phyloP scores from a whole-genome alignment of 2,888 invertebrate genomes.

The Drosophila meridiana region DNA sequence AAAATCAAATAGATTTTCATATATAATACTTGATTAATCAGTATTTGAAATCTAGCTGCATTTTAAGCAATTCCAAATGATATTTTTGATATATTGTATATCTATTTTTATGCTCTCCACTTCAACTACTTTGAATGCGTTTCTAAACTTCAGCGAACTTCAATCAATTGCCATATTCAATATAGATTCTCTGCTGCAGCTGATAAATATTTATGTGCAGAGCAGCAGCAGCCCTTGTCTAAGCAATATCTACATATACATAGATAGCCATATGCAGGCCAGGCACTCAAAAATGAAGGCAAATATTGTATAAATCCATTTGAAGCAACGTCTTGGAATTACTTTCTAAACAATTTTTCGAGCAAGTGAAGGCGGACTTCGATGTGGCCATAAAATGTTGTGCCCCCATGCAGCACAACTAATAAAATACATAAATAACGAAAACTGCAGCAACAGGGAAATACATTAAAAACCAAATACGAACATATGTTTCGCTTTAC shows the following conservation, averaged over 20 bases:
- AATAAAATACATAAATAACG: slow-evolving; percentile 71
- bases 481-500: slow-evolving; percentile 78
- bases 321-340: slow-evolving; percentile 48
- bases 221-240: slow-evolving; percentile 2
- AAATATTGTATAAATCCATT: slow-evolving; percentile 17
- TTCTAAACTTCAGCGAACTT: neutral
- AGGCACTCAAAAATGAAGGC: neutral
- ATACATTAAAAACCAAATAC: slow-evolving; percentile 71
- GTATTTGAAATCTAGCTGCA: neutral
- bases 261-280: slow-evolving; percentile 10
- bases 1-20: neutral
- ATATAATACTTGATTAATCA: neutral
- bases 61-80: too few species aligned
- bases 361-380: slow-evolving; percentile 21
- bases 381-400: slow-evolving; percentile 48
- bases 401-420: slow-evolving; percentile 55
- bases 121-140: neutral
- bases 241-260: slow-evolving; percentile 1
- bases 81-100: neutral
- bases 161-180: neutral
- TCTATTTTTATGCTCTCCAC: neutral
- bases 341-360: slow-evolving; percentile 64
- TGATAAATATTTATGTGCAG: neutral
- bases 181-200: neutral
- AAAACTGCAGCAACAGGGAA: slow-evolving; percentile 36